A percentile compares a stretch with the other conserved stretches of the same genome.
These are phyloP conservation scores for Muricea muricata DNA, from an alignment of 92 coral and sea anemone genomes.

Conservation along the genomic window DNA sequence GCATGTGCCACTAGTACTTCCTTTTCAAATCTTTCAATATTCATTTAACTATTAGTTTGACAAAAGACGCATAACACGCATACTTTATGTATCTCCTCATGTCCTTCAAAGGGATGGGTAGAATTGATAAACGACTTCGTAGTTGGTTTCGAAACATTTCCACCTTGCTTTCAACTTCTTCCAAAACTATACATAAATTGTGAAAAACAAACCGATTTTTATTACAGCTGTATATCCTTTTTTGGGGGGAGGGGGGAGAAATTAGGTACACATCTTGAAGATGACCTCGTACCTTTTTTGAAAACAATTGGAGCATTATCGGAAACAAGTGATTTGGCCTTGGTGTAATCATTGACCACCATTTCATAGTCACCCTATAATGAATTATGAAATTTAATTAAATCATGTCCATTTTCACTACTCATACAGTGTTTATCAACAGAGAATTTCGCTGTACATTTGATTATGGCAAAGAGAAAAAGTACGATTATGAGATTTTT, in stretches of 20 bases:
- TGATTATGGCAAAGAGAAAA: too few relatives aligned
- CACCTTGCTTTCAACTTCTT: conserved; percentile 96
- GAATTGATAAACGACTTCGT: conserved; percentile 77
- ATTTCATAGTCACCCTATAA: conserved; percentile 95
- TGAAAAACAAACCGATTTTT: background rate
- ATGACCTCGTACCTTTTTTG: conserved; percentile 74
- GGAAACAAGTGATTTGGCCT: conserved; percentile 96
- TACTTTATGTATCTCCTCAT: conserved; percentile 92
- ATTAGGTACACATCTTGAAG: background rate
- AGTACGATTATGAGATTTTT: too few relatives aligned
- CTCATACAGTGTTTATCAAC: too few relatives aligned
- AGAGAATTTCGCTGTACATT: too few relatives aligned
- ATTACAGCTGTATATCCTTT: too few relatives aligned
- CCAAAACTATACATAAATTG: conserved; percentile 65
- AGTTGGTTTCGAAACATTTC: conserved; percentile 87
- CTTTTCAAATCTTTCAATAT: too few relatives aligned
- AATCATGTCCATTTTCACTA: background rate
- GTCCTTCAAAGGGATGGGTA: conserved; percentile 96
- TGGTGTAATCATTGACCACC: conserved; percentile 93
- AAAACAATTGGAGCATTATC: conserved; percentile 94
- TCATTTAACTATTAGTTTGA: too few relatives aligned
- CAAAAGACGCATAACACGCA: too few relatives aligned
- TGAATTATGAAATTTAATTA: background rate
- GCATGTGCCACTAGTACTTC: too few relatives aligned
- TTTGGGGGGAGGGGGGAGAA: background rate